Evolutionary conservation across 2,797 vertebrate species (phyloP).

Genomic region (Rhadinocentrus ornatus): DNA sequence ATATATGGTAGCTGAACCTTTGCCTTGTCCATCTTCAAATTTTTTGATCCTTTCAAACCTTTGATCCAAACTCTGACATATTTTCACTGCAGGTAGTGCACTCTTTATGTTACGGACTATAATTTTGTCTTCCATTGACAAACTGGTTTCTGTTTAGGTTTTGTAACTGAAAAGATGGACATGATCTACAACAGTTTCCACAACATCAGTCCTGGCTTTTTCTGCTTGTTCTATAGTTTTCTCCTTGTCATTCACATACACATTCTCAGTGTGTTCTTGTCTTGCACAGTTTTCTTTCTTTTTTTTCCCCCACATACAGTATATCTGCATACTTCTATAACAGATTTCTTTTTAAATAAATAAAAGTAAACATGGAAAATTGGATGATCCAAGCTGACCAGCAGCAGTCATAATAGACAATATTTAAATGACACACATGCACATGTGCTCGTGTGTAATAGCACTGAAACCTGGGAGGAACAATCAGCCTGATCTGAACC

Average conservation of each 20-base stretch:
- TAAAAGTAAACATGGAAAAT: not conserved
- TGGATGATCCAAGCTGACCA: not conserved
- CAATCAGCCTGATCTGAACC: not conserved
- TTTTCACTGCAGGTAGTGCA: not conserved
- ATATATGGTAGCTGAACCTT: too few species aligned
- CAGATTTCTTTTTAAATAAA: not conserved
- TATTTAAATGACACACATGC: not conserved
- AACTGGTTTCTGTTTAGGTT: not conserved
- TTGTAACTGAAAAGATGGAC: not conserved
- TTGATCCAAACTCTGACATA: not conserved
- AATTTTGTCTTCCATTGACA: not conserved
- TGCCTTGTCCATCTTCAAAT: too few species aligned
- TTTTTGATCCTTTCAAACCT: too few species aligned
- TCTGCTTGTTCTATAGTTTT: not conserved
- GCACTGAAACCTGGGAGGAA: not conserved
- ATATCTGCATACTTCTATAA: not conserved
- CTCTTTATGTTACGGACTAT: not conserved
- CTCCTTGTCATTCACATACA: too few species aligned
- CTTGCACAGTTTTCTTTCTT: not conserved
- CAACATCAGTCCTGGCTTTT: not conserved
- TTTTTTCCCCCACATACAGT: not conserved
- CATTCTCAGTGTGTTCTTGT: not conserved
- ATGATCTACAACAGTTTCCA: not conserved
- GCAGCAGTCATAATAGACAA: not conserved
- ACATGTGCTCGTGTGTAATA: not conserved